These are phyloP conservation scores for Reticulitermes speratus DNA, from an alignment of 1,140 invertebrate genomes.

Conservation along the genomic window DNA sequence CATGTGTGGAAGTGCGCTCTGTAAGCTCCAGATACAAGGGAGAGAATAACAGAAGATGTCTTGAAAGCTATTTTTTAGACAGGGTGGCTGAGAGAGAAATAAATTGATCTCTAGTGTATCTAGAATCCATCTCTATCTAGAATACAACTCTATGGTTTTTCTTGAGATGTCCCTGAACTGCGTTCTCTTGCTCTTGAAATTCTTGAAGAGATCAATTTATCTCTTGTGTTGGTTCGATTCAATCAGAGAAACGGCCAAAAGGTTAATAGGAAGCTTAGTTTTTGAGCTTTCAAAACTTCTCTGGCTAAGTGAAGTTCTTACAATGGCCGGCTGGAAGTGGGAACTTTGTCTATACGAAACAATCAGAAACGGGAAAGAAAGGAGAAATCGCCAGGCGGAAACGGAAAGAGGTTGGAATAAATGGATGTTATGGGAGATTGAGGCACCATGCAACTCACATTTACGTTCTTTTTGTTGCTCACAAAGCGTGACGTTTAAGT, in stretches of 20 bases:
- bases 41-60: no score
- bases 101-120: not conserved
- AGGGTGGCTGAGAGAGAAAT: not conserved
- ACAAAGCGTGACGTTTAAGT: not conserved
- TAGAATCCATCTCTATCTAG: not conserved
- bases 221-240: not conserved
- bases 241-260: slow-evolving; percentile 24
- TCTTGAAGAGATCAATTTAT: not conserved
- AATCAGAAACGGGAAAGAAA: not conserved
- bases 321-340: not conserved
- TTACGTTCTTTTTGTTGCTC: not conserved
- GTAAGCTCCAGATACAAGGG: no score
- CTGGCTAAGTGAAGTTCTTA: slow-evolving; percentile 1
- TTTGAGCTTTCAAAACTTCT: slow-evolving; percentile 17
- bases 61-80: no score
- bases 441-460: not conserved
- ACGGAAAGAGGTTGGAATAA: not conserved
- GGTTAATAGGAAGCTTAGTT: slow-evolving; percentile 24
- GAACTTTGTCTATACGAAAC: slow-evolving; percentile 23
- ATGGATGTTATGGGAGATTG: not conserved
- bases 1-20: no score
- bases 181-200: not conserved
- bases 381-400: not conserved
- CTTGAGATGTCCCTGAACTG: not conserved
- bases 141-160: not conserved